These are phyloP conservation scores for Helleia helle DNA, from an alignment of 2,888 invertebrate species.

Conservation along the genomic window DNA sequence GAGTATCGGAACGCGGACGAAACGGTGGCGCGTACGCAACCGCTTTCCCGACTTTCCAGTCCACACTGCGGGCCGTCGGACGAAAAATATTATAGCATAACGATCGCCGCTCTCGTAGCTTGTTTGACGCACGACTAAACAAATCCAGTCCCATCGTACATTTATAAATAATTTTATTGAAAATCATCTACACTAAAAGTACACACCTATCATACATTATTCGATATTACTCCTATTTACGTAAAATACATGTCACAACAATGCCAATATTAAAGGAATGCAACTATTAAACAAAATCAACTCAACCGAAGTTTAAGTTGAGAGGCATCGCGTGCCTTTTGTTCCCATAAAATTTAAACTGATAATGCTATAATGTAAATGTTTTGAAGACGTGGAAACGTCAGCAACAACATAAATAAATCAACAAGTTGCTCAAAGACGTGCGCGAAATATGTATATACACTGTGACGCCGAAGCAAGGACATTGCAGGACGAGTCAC, in stretches of 20 bases:
- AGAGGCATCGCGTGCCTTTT: background rate
- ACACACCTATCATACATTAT: too few species aligned
- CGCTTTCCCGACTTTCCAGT: constrained; percentile 63
- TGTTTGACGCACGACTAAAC: constrained; percentile 9
- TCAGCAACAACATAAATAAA: constrained; percentile 18
- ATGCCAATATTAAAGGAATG: background rate
- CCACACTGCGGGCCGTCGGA: constrained; percentile 29
- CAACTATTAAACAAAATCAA: background rate
- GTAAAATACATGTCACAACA: background rate
- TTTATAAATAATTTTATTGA: background rate
- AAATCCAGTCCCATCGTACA: background rate
- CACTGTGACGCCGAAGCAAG: constrained; percentile 43
- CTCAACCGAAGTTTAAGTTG: background rate
- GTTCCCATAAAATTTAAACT: background rate
- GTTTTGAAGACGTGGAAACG: constrained; percentile 11
- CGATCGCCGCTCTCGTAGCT: constrained; percentile 15
- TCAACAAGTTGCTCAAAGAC: constrained; percentile 23
- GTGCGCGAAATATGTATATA: constrained; percentile 40
- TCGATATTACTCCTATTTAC: too few species aligned
- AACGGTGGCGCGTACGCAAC: constrained; percentile 33
- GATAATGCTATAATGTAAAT: constrained; percentile 10
- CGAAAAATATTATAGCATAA: constrained; percentile 22
- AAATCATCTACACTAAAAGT: background rate
- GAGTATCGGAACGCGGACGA: constrained; percentile 55
- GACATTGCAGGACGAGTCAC: constrained; percentile 59